Base-by-base conservation (phyloP, 2,797 vertebrate genomes). In the Champsocephalus esox region DNA sequence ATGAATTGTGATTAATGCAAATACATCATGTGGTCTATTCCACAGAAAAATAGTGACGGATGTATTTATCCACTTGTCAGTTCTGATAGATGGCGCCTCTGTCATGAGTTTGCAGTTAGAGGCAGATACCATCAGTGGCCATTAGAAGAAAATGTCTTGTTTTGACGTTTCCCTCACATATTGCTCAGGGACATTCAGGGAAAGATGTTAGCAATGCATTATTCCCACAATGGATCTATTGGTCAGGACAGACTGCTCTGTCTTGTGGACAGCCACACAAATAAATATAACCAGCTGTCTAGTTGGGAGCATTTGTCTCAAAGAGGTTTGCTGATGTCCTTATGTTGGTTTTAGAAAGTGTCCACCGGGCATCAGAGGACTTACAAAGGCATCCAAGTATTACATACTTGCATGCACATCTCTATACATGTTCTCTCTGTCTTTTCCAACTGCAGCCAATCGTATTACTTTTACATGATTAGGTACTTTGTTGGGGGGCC, bases 81-180 rank as follows among this genome's bases (percentile, higher is more conserved):
- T 70, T 73, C 66, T 88, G 81, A 87, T 81, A 46, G 69, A 89
- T 86, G 43, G 63, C 73, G 75, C 73, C 81, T 75, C 69, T 82
- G 67, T 75, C 55, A 21, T 9, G 38, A 41, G 52, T 73, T 81
- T 73, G 73, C 66, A 76, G 73, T 70, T 21, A 19, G 67, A 67
- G 34, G 43, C 59, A 74, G 82, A 89, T 83, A 81, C 12, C 41
- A 7, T 84, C 60, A 69, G 69, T 56, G 49, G 65, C 56, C 70
- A 88, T 87, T 90, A 73, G 80, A 75, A 82, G 56, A 56, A 79
- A 84, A 80, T 69, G 62, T 84, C 77, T 74, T 71, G 45, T 70
- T 83, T 75, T 80, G 24, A 80, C 72, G 46, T 66, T 81, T 12
- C 57, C 44, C 65, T 72, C 67, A 52, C 56, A 75, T 74, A 52